Evolutionary conservation across 2,888 invertebrate genomes (phyloP), one percentile per base, ranked within the genome.

Genomic region (Oscheius sp.): DNA sequence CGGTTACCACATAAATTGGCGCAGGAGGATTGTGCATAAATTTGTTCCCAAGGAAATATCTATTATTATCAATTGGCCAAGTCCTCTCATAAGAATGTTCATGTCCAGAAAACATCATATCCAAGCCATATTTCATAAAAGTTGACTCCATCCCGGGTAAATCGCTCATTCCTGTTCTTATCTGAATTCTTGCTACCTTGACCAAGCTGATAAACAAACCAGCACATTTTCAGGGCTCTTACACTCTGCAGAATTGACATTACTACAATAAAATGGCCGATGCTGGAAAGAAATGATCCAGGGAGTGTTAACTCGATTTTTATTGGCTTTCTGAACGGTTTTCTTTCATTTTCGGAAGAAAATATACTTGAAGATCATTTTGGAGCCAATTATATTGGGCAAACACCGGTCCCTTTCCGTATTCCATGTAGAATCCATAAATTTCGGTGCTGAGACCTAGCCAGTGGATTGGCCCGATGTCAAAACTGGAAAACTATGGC

Each of bases 71-170:
- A 76, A 97, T 92, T 2, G 97, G 97, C 94, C 94, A 97, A 74
- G 95, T 91, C 71, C 98, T 91, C 90, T 98, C 97, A 89, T 97
- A 98, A 43, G 94, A 94, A 90, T 98, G 97, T 89, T 98, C 96
- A 89, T 98, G 98, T 0, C 96, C 97, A 95, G 96, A 96, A 61
- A 98, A 90, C 87, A 93, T 93, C 72, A 97, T 89, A 91, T 98
- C 97, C 35, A 98, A 97, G 63, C 94, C 95, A 89, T 93, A 93
- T 79, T 93, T 91, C 88, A 93, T 92, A 86, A 97, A 93, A n/a
- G 97, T 89, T 12, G 94, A 91, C 90, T 98, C 98, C 79, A 97
- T 89, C 9, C 91, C 90, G 13, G 80, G 80, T 91, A 84, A 61
- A 0, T 72, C 77, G 23, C 61, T 45, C 1, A 49, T 46, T 25